Evolutionary conservation across 2,888 invertebrate genomes (phyloP).

Genomic region (Hartigia nigra): DNA sequence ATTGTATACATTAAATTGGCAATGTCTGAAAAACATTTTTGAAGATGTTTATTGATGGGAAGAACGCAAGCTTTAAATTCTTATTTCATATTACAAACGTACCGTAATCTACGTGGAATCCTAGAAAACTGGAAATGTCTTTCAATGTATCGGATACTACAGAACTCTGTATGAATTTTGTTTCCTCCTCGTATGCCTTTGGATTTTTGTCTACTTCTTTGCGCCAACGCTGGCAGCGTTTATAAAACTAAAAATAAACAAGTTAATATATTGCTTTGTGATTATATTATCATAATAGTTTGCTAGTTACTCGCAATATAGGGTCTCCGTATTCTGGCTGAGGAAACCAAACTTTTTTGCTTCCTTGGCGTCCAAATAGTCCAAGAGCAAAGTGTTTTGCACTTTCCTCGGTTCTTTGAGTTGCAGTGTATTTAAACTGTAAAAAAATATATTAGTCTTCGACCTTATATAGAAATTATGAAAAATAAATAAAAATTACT

Average conservation of each 20-base stretch:
- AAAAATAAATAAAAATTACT: slow-evolving; percentile 64
- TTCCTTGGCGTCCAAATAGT: slow-evolving; percentile 76
- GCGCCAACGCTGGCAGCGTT: slow-evolving; percentile 79
- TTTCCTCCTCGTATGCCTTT: slow-evolving; percentile 70
- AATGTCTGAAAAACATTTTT: slow-evolving; percentile 67
- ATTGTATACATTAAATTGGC: slow-evolving; percentile 76
- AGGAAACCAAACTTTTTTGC: slow-evolving; percentile 74
- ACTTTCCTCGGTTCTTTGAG: slow-evolving; percentile 81
- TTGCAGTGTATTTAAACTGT: slow-evolving; percentile 82
- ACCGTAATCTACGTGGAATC: slow-evolving; percentile 67
- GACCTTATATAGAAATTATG: slow-evolving; percentile 27
- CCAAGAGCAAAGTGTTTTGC: slow-evolving; percentile 81
- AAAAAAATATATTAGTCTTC: slow-evolving; percentile 1
- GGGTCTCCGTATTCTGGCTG: slow-evolving; percentile 74
- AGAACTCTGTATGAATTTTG: slow-evolving; percentile 68
- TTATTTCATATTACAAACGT: slow-evolving; percentile 14
- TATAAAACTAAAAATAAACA: slow-evolving; percentile 77
- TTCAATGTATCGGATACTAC: slow-evolving; percentile 71
- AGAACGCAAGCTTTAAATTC: not conserved
- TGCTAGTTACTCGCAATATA: slow-evolving; percentile 73
- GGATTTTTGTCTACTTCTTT: slow-evolving; percentile 77
- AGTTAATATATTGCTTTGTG: not conserved
- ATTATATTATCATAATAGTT: not conserved
- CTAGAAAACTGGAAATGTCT: slow-evolving; percentile 72
- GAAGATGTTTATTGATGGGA: slow-evolving; percentile 5